Evolutionary conservation across 2,888 invertebrate genomes (phyloP).

Genomic region (Endomychus coccineus): DNA sequence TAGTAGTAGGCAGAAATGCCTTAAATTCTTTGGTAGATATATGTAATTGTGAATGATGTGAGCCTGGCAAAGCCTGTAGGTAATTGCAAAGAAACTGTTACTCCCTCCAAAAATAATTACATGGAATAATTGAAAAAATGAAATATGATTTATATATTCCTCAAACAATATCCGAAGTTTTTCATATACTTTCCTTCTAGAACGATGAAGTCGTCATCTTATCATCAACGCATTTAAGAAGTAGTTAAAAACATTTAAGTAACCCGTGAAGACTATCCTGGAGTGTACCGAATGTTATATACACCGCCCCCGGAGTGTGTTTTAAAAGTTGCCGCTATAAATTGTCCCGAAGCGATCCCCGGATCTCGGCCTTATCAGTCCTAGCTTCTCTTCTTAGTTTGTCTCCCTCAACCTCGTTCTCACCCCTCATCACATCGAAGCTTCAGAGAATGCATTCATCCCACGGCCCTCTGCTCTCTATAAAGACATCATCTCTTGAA

Average conservation of each 20-base stretch:
- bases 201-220: conserved; percentile 25
- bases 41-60: too few species aligned
- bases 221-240: conserved; percentile 32
- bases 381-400: conserved; percentile 40
- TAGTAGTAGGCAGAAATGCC: too few species aligned
- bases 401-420: conserved; percentile 18
- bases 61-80: too few species aligned
- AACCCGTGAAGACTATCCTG: conserved; percentile 21
- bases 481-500: conserved; percentile 13
- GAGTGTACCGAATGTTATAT: conserved; percentile 43
- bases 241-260: conserved; percentile 34
- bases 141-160: too few species aligned
- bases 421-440: conserved; percentile 16
- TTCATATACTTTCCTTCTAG: too few species aligned
- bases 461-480: conserved; percentile 14
- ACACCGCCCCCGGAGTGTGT: conserved; percentile 43
- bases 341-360: conserved; percentile 46
- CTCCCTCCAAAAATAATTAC: too few species aligned
- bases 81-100: too few species aligned
- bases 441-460: conserved; percentile 19
- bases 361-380: conserved; percentile 44
- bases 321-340: conserved; percentile 47
- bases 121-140: too few species aligned
- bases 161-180: too few species aligned
- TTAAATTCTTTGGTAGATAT: too few species aligned